Conservation (phyloP, 2,888 invertebrate genomes). For the Drosophila meridionalis region DNA sequence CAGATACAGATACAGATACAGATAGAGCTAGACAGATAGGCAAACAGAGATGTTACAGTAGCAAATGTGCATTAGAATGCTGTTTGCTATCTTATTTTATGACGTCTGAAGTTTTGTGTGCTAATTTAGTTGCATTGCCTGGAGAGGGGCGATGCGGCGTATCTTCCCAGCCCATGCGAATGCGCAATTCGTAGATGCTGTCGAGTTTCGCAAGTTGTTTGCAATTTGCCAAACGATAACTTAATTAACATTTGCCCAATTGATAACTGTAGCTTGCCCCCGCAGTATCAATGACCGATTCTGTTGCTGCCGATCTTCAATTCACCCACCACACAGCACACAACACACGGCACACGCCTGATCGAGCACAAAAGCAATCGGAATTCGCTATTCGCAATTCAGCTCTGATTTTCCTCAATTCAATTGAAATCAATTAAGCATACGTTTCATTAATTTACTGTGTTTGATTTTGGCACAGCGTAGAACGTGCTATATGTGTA, state of each 20-base stretch:
- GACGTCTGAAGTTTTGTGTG: conserved; percentile 48
- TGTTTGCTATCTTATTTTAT: conserved; percentile 34
- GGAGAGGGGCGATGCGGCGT: background rate
- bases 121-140: conserved; percentile 16
- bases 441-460: conserved; percentile 47
- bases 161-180: conserved; percentile 25
- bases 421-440: conserved; percentile 48
- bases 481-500: background rate
- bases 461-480: conserved; percentile 28
- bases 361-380: conserved; percentile 16
- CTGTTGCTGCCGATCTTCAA: background rate
- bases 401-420: conserved; percentile 2
- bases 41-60: conserved; percentile 7
- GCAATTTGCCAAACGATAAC: conserved; percentile 32
- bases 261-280: conserved; percentile 21
- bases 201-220: conserved; percentile 24
- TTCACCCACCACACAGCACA: conserved; percentile 27
- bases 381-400: conserved; percentile 12
- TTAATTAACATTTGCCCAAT: conserved; percentile 38
- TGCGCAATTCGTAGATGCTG: conserved; percentile 32
- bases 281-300: conserved; percentile 33
- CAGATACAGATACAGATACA: conserved; percentile 8
- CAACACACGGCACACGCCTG: conserved; percentile 35
- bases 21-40: background rate
- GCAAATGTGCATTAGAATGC: conserved; percentile 28